These are phyloP conservation scores for Colletes latitarsis DNA, from an alignment of 1,140 invertebrate species.

Conservation along the genomic window DNA sequence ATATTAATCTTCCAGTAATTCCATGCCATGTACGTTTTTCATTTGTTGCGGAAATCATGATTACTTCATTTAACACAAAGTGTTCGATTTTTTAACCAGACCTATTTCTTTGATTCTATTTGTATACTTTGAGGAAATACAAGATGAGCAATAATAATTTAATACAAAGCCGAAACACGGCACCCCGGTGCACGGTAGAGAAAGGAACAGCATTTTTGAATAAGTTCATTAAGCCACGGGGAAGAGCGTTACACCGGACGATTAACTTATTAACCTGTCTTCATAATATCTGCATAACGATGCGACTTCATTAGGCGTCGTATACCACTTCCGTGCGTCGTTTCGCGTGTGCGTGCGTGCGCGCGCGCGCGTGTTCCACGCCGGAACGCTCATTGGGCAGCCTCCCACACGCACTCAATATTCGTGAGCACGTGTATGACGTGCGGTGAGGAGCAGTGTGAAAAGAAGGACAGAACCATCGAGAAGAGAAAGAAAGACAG, in stretches of 20 bases:
- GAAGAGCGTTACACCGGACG: slow-evolving; percentile 30
- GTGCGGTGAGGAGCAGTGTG: slow-evolving; percentile 5
- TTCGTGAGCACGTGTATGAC: not conserved
- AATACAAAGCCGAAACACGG: too few relatives aligned
- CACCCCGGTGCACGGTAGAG: not conserved
- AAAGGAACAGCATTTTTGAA: slow-evolving; percentile 20
- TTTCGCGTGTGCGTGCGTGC: slow-evolving; percentile 3
- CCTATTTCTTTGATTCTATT: too few relatives aligned
- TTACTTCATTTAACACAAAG: too few relatives aligned
- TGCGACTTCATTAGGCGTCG: slow-evolving; percentile 64
- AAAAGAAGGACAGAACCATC: slow-evolving; percentile 1
- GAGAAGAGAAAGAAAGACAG: not conserved
- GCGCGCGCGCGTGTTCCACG: not conserved
- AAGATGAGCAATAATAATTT: not conserved
- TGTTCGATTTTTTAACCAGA: too few relatives aligned
- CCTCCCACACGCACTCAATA: not conserved
- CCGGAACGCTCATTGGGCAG: not conserved
- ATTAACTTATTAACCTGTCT: slow-evolving; percentile 69
- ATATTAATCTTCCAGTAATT: too few relatives aligned
- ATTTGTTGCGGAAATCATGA: not conserved
- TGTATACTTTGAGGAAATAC: too few relatives aligned
- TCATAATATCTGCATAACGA: slow-evolving; percentile 67
- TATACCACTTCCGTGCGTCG: slow-evolving; percentile 8
- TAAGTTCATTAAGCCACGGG: slow-evolving; percentile 52
- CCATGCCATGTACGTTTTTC: not conserved